Evolutionary conservation across 1,140 invertebrate genomes (phyloP), one percentile per base, ranked within the genome.

Genomic region (Heliconius hermathena): DNA sequence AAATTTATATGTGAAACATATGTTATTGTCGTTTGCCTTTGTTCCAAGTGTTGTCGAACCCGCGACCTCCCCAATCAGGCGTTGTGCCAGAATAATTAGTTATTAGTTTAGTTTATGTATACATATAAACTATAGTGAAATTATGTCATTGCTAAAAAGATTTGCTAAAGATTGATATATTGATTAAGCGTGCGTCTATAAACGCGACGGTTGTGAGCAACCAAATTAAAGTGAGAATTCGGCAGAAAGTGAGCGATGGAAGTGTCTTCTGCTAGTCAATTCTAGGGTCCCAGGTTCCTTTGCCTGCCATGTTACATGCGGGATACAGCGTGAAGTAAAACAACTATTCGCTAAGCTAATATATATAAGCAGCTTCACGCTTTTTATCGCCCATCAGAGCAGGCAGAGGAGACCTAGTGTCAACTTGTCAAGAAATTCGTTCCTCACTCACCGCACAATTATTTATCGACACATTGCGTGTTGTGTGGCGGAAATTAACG

Each of bases 21-120:
- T 60, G 57, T 60, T 26, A 60, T 60, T 54, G 8, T n/a, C 52
- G 20, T 20, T 60, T 22, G 20, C 57, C 9, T 22, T 22, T 60
- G 57, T 60, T 60, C 57, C 57, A 60, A 60, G 8, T 60, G 57
- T 22, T 60, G n/a, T 60, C 57, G 57, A 60, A 60, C 57, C 57
- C 57, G 3, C 57, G 22, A 60, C 57, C 57, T 60, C 57, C 57
- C 9, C 3, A 20, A 13, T 60, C 57, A 60, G 57, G 57, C 57
- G 9, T 3, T 11, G 57, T 11, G 57, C 57, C 57, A 60, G 9
- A 60, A 60, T 3, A 11, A 60, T 60, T 60, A 60, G n/a, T 60
- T 11, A 60, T 60, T 26, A 26, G n/a, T 60, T n/a, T 22, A 60
- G 33, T 36, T 36, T 11, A n/a, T 60, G 41, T 16, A 46, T 46